Conservation (phyloP, 2,888 invertebrate genomes). For the Geophilus truncorum region DNA sequence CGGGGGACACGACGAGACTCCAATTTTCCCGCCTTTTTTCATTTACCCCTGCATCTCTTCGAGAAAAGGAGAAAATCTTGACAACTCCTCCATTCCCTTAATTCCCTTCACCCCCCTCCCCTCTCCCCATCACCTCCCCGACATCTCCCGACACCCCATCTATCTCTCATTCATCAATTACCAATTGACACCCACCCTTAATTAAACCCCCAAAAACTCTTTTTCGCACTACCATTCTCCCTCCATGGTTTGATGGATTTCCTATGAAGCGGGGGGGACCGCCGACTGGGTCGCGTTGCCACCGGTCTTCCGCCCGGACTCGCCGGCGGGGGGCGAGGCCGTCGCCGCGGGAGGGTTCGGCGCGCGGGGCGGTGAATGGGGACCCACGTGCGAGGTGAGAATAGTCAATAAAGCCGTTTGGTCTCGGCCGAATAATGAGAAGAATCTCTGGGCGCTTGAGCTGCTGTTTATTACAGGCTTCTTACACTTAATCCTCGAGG, state of each 20-base stretch:
- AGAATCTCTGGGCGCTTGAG: background rate
- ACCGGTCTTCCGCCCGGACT: background rate
- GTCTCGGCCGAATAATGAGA: constrained; percentile 17
- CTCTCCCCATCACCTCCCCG: too few relatives aligned
- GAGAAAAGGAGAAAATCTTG: too few relatives aligned
- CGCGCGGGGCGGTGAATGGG: background rate
- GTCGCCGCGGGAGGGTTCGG: too few relatives aligned
- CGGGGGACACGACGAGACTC: background rate
- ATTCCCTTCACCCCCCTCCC: too few relatives aligned
- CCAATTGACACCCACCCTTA: too few relatives aligned
- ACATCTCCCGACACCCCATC: too few relatives aligned
- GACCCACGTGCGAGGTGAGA: background rate
- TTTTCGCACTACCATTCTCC: background rate
- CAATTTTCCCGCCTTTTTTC: background rate
- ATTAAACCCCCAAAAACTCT: too few relatives aligned
- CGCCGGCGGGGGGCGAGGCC: background rate
- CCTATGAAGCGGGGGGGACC: too few relatives aligned
- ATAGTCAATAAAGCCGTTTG: constrained; percentile 23
- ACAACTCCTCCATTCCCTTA: too few relatives aligned
- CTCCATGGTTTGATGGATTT: background rate
- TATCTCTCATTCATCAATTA: too few relatives aligned
- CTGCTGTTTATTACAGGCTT: constrained; percentile 8
- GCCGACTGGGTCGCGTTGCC: background rate
- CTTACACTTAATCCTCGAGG: constrained; percentile 16
- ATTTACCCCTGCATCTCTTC: too few relatives aligned